Conservation (phyloP, 2,113 vertebrate genomes). For the Istiophorus platypterus region DNA sequence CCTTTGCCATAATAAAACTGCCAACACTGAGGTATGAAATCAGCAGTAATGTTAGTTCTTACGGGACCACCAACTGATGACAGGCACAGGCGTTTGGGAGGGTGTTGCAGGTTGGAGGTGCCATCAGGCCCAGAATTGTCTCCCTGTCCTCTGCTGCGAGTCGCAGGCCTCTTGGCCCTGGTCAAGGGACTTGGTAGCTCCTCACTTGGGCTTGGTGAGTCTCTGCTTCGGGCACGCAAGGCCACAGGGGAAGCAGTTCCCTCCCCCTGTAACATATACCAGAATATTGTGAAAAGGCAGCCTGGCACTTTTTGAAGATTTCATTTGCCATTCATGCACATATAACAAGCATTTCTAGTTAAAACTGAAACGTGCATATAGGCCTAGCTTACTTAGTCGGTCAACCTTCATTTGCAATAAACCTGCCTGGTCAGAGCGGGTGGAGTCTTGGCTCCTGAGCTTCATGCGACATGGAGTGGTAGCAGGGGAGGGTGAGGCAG, state of each 20-base stretch:
- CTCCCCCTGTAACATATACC: conserved; percentile 78
- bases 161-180: conserved; percentile 88
- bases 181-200: conserved; percentile 82
- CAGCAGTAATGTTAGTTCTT: conserved; percentile 67
- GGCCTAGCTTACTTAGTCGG: not conserved
- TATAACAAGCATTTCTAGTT: not conserved
- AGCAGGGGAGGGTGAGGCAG: conserved; percentile 80
- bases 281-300: not conserved
- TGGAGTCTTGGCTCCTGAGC: conserved; percentile 90
- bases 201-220: conserved; percentile 87
- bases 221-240: conserved; percentile 86
- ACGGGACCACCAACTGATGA: conserved; percentile 89
- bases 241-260: conserved; percentile 76
- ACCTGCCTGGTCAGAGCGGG: conserved; percentile 86
- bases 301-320: not conserved
- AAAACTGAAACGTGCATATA: not conserved
- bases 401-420: not conserved
- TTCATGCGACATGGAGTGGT: conserved; percentile 91
- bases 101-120: conserved; percentile 84
- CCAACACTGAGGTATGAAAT: not conserved
- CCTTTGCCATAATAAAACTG: not conserved
- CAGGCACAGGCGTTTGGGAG: conserved; percentile 89
- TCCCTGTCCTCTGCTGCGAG: conserved; percentile 90
- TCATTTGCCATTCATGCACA: not conserved
- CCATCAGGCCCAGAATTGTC: conserved; percentile 77